phyloP scores from a whole-genome alignment of 2,888 invertebrate species.

The Tachina fera region DNA sequence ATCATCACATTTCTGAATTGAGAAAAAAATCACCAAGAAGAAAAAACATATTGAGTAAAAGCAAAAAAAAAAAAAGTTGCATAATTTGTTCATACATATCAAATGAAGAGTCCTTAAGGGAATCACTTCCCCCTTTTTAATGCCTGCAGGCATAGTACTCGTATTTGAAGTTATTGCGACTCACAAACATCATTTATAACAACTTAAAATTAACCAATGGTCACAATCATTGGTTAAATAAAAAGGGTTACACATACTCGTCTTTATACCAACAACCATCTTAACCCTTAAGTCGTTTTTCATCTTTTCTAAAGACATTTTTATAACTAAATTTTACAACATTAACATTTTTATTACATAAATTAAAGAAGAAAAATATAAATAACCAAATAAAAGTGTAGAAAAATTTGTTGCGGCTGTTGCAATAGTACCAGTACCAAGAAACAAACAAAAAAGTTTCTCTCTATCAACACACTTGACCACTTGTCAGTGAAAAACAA shows the following conservation, averaged over 20 bases:
- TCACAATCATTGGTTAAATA: conserved; percentile 47
- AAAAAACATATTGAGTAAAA: conserved; percentile 56
- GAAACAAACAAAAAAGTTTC: not conserved
- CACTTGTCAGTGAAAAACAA: conserved; percentile 71
- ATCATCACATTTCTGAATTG: conserved; percentile 54
- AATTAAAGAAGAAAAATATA: conserved; percentile 50
- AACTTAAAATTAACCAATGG: conserved; percentile 52
- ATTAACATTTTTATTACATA: conserved; percentile 71
- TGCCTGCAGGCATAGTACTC: not conserved
- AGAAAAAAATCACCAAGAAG: not conserved
- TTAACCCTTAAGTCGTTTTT: conserved; percentile 64
- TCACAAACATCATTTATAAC: conserved; percentile 65
- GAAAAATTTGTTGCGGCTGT: conserved; percentile 63
- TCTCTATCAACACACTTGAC: conserved; percentile 70
- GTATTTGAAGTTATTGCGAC: conserved; percentile 38
- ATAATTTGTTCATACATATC: conserved; percentile 45
- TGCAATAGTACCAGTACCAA: conserved; percentile 36
- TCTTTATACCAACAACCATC: not conserved
- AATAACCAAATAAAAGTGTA: conserved; percentile 35
- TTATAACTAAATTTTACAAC: conserved; percentile 67
- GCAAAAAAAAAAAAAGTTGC: conserved; percentile 19
- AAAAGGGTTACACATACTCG: conserved; percentile 50
- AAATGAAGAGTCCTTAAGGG: conserved; percentile 65
- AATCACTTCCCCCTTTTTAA: conserved; percentile 28
- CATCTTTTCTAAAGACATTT: conserved; percentile 67